phyloP scores from a whole-genome alignment of 2,888 invertebrate genomes.

The Liopterus haemorrhoidalis region DNA sequence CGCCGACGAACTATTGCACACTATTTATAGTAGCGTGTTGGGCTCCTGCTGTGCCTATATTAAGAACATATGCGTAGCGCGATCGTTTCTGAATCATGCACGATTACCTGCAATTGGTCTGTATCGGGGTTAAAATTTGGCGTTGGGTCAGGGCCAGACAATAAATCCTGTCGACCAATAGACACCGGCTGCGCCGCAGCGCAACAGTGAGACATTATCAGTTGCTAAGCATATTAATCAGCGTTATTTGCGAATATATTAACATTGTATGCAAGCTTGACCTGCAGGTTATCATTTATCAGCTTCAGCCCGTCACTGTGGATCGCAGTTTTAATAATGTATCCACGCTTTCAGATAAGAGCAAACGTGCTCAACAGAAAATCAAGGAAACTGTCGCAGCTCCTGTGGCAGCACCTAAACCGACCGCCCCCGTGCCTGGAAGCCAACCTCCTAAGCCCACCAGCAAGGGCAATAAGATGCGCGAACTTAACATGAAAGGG shows the following conservation, averaged over 20 bases:
- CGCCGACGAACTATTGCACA: slow-evolving; percentile 9
- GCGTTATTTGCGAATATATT: too few species aligned
- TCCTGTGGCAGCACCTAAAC: slow-evolving; percentile 21
- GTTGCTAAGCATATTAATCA: too few species aligned
- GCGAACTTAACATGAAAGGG: slow-evolving; percentile 52
- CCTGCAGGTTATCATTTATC: too few species aligned
- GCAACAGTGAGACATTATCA: too few species aligned
- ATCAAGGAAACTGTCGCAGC: slow-evolving; percentile 17
- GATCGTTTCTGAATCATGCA: slow-evolving; percentile 19
- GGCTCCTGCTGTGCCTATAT: slow-evolving; percentile 24
- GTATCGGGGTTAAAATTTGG: too few species aligned
- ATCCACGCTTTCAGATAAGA: slow-evolving; percentile 20
- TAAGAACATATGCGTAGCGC: slow-evolving; percentile 21
- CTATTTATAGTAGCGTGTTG: slow-evolving; percentile 23
- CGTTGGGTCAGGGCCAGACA: too few species aligned
- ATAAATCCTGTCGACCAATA: too few species aligned
- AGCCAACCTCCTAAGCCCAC: slow-evolving; percentile 48
- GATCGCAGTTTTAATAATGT: too few species aligned
- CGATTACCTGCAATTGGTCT: too few species aligned
- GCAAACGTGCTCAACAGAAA: slow-evolving; percentile 19
- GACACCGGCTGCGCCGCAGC: too few species aligned
- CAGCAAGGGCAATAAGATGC: slow-evolving; percentile 49
- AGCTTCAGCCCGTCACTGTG: too few species aligned
- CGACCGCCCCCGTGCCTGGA: slow-evolving; percentile 36
- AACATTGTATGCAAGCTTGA: too few species aligned